Evolutionary conservation across 2,797 vertebrate species (phyloP), one percentile per base, ranked within the genome.

Genomic region (Anguilla pacifica): DNA sequence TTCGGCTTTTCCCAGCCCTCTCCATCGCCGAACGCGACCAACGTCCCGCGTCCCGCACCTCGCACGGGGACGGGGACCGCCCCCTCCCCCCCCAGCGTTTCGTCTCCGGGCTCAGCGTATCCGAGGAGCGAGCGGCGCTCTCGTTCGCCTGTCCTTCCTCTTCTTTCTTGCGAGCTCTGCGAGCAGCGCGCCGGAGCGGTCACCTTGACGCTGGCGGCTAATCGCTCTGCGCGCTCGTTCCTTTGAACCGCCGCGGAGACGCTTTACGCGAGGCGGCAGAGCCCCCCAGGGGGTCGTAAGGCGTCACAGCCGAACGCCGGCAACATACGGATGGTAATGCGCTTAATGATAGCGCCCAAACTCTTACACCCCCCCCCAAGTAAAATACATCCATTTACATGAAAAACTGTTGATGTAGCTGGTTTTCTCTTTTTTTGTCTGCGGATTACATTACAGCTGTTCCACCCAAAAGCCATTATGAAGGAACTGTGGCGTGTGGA

Each of bases 181-280:
- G 31, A 74, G 39, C 88, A 85, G n/a, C 39, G 61, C 19, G 19
- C 39, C 79, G 85, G 83, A 90, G 43, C 87, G 72, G 88, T 91
- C 90, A 87, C 88, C 90, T 88, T 89, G 90, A 90, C 87, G 89
- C 87, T 43, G 72, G 87, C 85, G 85, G 85, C 89, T 85, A 91
- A 87, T 92, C 85, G 89, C 83, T 70, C 28, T 6, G 11, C 17
- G n/a, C 22, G 53, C 82, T 84, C 79, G 46, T 22, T 82, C 43
- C 17, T 82, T 82, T 82, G 79, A 82, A 25, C 28, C 7, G 43
- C 43, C 19, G 1, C 43, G 19, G 17, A 43, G 43, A 5, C 46
- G 51, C 82, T 83, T 83, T 51, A 31, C 82, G 11, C 35, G 0
- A 35, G 86, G 86, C 85, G 51, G 61, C n/a, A 31, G 17, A 43